These are phyloP conservation scores for Drosophila siamana DNA, from an alignment of 2,888 invertebrate species.

Conservation along the genomic window DNA sequence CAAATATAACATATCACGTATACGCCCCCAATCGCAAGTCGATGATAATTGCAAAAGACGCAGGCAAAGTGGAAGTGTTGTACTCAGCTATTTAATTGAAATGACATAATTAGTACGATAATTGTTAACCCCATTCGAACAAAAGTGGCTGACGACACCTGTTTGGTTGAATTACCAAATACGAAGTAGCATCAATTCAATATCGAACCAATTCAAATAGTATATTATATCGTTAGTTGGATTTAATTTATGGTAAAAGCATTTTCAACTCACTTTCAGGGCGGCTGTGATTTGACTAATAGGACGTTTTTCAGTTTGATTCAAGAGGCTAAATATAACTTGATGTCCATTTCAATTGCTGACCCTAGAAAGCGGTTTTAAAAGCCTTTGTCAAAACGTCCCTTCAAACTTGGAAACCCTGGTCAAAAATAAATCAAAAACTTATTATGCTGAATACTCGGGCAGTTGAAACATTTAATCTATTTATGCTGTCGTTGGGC, in stretches of 20 bases:
- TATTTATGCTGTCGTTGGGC: constrained; percentile 11
- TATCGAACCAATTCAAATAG: background rate
- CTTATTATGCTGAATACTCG: constrained; percentile 1
- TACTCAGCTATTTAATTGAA: constrained; percentile 3
- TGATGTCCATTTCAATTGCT: background rate
- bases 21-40: background rate
- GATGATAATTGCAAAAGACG: background rate
- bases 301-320: background rate
- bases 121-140: background rate
- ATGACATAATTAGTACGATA: background rate
- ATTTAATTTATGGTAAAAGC: background rate
- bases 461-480: constrained; percentile 11
- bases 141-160: background rate
- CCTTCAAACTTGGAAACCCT: background rate
- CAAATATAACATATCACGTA: background rate
- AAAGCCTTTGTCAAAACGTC: background rate
- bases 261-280: too few relatives aligned
- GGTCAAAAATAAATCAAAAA: background rate
- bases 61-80: background rate
- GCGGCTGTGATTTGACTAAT: too few relatives aligned
- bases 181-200: too few relatives aligned
- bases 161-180: background rate
- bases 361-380: background rate
- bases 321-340: background rate
- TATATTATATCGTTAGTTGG: background rate